Conservation (phyloP, 2,888 invertebrate species). For the Xanthorhoe spadicearia region DNA sequence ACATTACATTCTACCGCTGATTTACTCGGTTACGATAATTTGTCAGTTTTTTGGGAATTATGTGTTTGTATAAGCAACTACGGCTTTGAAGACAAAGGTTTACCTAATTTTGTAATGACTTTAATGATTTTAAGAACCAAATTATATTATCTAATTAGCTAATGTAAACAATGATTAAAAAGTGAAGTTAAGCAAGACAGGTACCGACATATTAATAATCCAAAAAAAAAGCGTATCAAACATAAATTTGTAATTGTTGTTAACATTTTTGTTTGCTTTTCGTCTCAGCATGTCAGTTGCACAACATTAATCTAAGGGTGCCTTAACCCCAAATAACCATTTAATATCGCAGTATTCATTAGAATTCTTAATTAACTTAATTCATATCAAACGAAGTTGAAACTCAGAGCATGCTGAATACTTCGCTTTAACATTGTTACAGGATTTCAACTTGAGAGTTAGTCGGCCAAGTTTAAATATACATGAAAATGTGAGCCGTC, state of each 20-base stretch:
- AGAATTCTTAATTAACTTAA: conserved; percentile 69
- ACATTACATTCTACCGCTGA: conserved; percentile 6
- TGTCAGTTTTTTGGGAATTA: no score
- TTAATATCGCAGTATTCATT: conserved; percentile 52
- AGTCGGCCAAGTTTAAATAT: conserved; percentile 67
- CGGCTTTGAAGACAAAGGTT: no score
- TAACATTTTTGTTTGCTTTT: neutral
- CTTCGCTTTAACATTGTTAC: conserved; percentile 70
- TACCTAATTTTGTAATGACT: no score
- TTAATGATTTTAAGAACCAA: no score
- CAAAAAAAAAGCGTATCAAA: neutral
- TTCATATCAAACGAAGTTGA: conserved; percentile 63
- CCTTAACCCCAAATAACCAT: conserved; percentile 18
- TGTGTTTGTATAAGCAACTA: no score
- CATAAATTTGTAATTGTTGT: neutral
- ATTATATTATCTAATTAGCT: no score
- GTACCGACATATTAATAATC: no score
- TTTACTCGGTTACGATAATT: neutral
- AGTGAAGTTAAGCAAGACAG: no score
- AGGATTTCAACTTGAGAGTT: conserved; percentile 66
- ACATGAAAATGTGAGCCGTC: conserved; percentile 68
- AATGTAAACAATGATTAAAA: no score
- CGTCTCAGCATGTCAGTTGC: neutral
- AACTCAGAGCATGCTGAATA: conserved; percentile 63
- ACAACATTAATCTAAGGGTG: neutral